Evolutionary conservation across 2,113 vertebrate species (phyloP).

Genomic region (Xyliphius kryptos): DNA sequence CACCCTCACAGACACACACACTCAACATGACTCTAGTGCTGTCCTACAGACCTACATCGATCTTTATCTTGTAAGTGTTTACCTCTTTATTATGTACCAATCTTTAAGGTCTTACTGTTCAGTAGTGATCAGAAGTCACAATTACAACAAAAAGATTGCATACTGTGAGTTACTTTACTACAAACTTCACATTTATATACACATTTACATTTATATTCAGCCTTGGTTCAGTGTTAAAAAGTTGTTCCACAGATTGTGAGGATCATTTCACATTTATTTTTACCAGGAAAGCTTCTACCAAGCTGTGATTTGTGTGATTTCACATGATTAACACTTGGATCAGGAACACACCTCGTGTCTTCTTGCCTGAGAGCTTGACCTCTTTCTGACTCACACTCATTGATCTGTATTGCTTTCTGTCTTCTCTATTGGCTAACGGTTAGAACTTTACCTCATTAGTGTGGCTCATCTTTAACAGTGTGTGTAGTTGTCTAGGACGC

Average conservation of each 20-base stretch:
- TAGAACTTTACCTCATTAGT: too few species aligned
- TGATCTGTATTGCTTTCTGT: too few species aligned
- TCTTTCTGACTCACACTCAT: neutral
- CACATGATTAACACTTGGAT: neutral
- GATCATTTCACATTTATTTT: neutral
- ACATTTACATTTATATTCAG: neutral
- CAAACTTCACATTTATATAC: neutral
- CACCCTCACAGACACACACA: conserved; percentile 7
- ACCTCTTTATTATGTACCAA: neutral
- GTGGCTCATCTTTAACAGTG: too few species aligned
- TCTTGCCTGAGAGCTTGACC: neutral
- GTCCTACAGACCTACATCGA: conserved; percentile 7
- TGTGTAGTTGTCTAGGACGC: too few species aligned
- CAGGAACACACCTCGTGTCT: neutral
- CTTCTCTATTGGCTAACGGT: too few species aligned
- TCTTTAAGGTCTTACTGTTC: too few species aligned
- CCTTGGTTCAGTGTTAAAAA: neutral
- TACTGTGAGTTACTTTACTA: neutral
- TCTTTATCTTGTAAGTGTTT: conserved; percentile 8
- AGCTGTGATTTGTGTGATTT: conserved; percentile 2
- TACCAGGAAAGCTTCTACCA: neutral
- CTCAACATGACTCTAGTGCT: conserved; percentile 19
- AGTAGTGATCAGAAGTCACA: too few species aligned
- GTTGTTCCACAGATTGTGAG: neutral
- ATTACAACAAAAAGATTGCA: too few species aligned